These are phyloP conservation scores for Spilosoma lubricipeda DNA, from an alignment of 2,888 invertebrate genomes.

Conservation along the genomic window DNA sequence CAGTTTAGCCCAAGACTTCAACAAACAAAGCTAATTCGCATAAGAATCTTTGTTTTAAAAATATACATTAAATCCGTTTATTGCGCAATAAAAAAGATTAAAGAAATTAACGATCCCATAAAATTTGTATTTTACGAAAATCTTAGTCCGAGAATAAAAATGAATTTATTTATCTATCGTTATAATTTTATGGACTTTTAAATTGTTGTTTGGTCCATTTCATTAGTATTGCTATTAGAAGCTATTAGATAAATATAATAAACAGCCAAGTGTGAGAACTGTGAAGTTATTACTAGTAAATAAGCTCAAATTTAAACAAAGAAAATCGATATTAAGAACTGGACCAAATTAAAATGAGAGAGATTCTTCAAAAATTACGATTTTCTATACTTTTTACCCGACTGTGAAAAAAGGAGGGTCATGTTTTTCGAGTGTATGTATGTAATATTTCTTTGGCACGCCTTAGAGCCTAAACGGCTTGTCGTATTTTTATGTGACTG, in stretches of 20 bases:
- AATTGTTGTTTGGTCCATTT: not conserved
- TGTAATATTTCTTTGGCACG: no score
- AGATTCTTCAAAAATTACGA: no score
- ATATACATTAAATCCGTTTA: not conserved
- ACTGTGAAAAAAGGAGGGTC: no score
- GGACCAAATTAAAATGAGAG: no score
- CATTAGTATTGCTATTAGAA: not conserved
- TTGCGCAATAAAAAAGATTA: not conserved
- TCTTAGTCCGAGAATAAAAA: not conserved
- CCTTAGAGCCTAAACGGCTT: no score
- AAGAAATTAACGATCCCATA: not conserved
- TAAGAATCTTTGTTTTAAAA: not conserved
- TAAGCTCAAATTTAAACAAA: no score
- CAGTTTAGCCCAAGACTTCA: not conserved
- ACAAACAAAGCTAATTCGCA: not conserved
- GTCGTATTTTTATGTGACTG: no score
- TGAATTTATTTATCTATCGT: not conserved
- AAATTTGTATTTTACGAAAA: not conserved
- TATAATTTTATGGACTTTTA: not conserved
- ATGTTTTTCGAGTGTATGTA: no score
- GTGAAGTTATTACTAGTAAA: no score
- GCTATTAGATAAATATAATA: not conserved
- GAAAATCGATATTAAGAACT: no score
- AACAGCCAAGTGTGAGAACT: no score
- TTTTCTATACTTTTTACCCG: no score